Evolutionary conservation across 2,888 invertebrate species (phyloP), one percentile per base, ranked within the genome.

Genomic region (Drosophila histrio): DNA sequence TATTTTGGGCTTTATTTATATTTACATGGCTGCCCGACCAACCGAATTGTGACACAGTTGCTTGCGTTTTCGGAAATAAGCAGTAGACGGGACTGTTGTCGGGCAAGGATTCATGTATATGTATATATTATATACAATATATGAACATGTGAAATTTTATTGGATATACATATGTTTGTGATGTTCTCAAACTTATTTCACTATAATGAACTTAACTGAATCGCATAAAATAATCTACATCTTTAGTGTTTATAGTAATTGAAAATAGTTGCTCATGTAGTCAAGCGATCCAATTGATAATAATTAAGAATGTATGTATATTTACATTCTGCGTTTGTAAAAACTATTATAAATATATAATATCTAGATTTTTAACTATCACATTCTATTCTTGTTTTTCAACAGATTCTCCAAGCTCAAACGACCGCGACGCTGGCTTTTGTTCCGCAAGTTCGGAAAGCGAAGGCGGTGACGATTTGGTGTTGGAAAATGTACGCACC

Each of bases 401-500:
- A n/a, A n/a, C 70, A 92, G 91, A 90, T 84, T 91, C 90, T 39
- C 90, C 91, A 57, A 89, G 90, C 69, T 91, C 91, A 46, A 90
- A 90, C 49, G 92, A 92, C 78, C 91, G 91, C 56, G 95, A 95
- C 88, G 95, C 95, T 3, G 96, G 95, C 47, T 95, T 95, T 91
- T 95, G 95, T 72, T 95, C 95, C 0, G 95, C 95, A 2, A 91
- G 92, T 61, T 92, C 92, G 2, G 82, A 88, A 53, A 82, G 82
- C 49, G 92, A 92, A 60, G 90, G 89, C 54, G 95, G 94, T 0
- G 95, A 95, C 76, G 96, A 95, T 83, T 62, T 95, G 66, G 94
- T 94, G 49, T 85, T 92, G 63, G 91, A 92, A 64, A 76, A 80
- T 68, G 84, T 87, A 22, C 88, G 85, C 38, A 91, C 92, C 71